A percentile compares a stretch with the other conserved stretches of the same genome.
Conservation (phyloP, 2,888 invertebrate genomes). For the Tipula helvola region DNA sequence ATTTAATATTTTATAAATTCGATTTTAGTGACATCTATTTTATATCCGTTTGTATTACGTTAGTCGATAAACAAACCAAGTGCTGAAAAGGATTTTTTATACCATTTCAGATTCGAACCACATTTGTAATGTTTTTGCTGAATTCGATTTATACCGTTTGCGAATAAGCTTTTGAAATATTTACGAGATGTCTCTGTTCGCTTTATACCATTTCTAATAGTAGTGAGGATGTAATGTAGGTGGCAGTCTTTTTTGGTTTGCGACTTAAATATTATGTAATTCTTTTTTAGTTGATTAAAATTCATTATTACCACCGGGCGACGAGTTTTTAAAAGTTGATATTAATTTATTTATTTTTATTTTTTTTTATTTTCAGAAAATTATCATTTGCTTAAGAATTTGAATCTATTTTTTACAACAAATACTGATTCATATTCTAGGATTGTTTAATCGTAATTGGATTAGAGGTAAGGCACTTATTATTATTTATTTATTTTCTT, state of each 20-base stretch:
- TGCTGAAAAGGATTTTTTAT: background rate
- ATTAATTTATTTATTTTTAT: too few species aligned
- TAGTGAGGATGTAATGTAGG: background rate
- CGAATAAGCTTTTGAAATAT: background rate
- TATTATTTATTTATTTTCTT: too few species aligned
- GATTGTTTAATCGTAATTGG: too few species aligned
- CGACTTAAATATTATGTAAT: background rate
- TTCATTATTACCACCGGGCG: too few species aligned
- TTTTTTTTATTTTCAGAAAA: too few species aligned
- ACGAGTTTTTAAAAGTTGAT: too few species aligned
- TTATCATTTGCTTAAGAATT: too few species aligned
- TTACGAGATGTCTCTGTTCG: background rate
- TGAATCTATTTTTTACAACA: too few species aligned
- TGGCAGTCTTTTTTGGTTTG: background rate
- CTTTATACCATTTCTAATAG: background rate
- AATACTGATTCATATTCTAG: too few species aligned
- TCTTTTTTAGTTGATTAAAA: too few species aligned
- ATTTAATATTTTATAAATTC: background rate
- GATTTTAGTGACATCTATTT: background rate
- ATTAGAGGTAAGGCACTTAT: too few species aligned
- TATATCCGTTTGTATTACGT: background rate
- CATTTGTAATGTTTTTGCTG: background rate
- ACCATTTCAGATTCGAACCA: background rate
- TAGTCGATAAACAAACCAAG: background rate
- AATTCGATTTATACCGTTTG: background rate